Percentiles rank a stretch among this genome's conserved stretches.
Conservation (phyloP, 2,888 invertebrate species). For the Furcula furcula region DNA sequence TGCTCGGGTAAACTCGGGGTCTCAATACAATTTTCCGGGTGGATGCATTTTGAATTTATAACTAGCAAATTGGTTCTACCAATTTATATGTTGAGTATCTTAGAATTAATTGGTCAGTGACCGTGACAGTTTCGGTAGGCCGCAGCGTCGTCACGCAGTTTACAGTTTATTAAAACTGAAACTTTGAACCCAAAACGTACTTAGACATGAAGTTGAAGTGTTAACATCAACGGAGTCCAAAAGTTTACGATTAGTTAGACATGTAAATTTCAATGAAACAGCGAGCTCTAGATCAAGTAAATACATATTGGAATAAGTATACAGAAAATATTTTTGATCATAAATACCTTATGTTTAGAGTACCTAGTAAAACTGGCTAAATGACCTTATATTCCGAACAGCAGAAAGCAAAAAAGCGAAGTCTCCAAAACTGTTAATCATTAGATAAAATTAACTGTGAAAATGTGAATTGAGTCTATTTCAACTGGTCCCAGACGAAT, state of each 20-base stretch:
- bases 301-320: no score
- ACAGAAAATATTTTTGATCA: no score
- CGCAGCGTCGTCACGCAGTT: constrained; percentile 28
- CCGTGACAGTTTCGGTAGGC: constrained; percentile 46
- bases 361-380: no score
- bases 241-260: not conserved
- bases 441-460: no score
- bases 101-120: constrained; percentile 69
- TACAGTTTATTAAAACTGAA: constrained; percentile 22
- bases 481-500: no score
- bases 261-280: constrained; percentile 1
- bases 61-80: constrained; percentile 76
- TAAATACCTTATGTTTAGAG: no score
- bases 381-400: no score
- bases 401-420: no score
- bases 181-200: constrained; percentile 13
- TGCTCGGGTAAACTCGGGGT: constrained; percentile 52
- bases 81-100: constrained; percentile 77
- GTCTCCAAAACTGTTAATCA: no score
- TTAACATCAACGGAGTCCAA: not conserved
- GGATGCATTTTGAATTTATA: constrained; percentile 81
- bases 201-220: constrained; percentile 7
- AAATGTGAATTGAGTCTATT: no score
- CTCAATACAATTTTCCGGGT: constrained; percentile 76
- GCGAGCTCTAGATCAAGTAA: no score